These are phyloP conservation scores for Anguilla pacifica DNA, from an alignment of 2,797 vertebrate genomes.

Conservation along the genomic window DNA sequence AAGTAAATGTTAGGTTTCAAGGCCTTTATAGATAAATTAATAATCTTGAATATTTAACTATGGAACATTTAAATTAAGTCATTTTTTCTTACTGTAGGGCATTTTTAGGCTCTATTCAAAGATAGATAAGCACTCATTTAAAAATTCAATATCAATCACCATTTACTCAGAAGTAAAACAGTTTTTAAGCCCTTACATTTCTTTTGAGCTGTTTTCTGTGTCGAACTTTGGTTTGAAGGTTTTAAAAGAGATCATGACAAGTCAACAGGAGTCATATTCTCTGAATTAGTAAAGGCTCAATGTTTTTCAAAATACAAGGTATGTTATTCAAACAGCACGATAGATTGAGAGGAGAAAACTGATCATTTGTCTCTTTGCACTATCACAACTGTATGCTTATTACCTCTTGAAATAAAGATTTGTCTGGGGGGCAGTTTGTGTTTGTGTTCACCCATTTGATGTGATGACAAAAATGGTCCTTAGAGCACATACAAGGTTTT, in stretches of 20 bases:
- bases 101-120: slow-evolving; percentile 60
- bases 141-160: slow-evolving; percentile 70
- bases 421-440: background rate
- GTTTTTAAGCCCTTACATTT: slow-evolving; percentile 42
- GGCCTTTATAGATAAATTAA: slow-evolving; percentile 77
- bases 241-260: background rate
- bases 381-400: background rate
- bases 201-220: background rate
- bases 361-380: background rate
- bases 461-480: background rate
- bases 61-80: slow-evolving; percentile 81
- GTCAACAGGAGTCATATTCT: background rate
- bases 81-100: slow-evolving; percentile 77
- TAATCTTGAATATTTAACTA: slow-evolving; percentile 78
- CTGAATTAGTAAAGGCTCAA: background rate
- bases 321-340: background rate
- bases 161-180: slow-evolving; percentile 65
- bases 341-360: background rate
- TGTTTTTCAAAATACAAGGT: background rate
- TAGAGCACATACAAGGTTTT: background rate
- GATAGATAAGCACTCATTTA: slow-evolving; percentile 67
- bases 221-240: slow-evolving; percentile 35
- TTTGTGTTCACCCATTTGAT: background rate
- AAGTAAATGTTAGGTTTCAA: slow-evolving; percentile 72
- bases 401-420: background rate